Conservation (phyloP, 1,140 invertebrate genomes). For the Hermetia illucens region DNA sequence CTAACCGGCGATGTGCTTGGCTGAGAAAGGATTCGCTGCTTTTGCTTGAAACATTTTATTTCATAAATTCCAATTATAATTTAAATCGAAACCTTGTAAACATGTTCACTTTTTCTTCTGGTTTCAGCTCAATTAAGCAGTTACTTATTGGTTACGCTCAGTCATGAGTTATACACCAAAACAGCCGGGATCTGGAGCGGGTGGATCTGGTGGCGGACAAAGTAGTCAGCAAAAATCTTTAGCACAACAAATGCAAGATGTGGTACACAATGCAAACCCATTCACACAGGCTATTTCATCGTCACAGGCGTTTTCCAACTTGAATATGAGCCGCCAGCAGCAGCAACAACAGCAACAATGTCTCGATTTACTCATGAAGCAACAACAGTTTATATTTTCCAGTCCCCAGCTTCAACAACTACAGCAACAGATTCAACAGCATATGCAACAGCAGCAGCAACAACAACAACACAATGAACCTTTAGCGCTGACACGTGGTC, state of each 20-base stretch:
- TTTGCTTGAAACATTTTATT: no score
- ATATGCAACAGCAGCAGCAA: conserved; percentile 9
- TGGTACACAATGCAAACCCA: conserved; percentile 9
- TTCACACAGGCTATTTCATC: conserved; percentile 9
- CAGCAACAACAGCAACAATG: conserved; percentile 6
- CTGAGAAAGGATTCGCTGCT: no score
- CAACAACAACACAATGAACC: conserved; percentile 10
- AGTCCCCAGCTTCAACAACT: conserved; percentile 5
- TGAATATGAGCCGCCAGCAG: conserved; percentile 10
- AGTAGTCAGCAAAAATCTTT: conserved; percentile 6
- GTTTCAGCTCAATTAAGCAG: neutral
- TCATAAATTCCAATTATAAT: no score
- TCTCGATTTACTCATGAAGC: conserved; percentile 6
- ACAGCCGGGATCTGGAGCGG: neutral
- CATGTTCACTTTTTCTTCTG: neutral
- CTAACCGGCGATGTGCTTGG: no score
- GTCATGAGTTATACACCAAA: conserved; percentile 2
- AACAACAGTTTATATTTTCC: conserved; percentile 4
- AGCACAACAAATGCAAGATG: conserved; percentile 12
- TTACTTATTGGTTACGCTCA: neutral
- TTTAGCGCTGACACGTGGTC: conserved; percentile 9
- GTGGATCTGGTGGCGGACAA: conserved; percentile 5
- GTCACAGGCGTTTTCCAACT: conserved; percentile 1
- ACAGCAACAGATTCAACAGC: conserved; percentile 10
- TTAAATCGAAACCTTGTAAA: neutral